Conservation (phyloP, 2,888 invertebrate species). For the Ceratothoa steindachneri region DNA sequence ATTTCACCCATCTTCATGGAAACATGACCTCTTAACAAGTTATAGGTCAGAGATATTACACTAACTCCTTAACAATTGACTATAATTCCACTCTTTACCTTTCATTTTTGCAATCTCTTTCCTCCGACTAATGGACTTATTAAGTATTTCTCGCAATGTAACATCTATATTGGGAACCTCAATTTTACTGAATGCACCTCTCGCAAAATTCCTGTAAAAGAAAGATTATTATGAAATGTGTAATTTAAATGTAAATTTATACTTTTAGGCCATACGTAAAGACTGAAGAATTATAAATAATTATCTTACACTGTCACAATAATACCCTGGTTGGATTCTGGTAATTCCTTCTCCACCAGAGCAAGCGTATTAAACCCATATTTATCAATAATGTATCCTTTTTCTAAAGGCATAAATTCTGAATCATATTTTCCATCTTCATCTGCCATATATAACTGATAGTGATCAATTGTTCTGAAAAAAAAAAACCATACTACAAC, state of each 20-base stretch:
- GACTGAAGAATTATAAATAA: too few species aligned
- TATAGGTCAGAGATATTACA: not conserved
- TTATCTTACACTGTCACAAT: slow-evolving; percentile 39
- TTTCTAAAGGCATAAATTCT: slow-evolving; percentile 87
- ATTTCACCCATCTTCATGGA: too few species aligned
- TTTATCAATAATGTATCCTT: slow-evolving; percentile 81
- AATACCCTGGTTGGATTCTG: slow-evolving; percentile 20
- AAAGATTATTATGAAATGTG: too few species aligned
- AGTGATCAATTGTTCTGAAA: slow-evolving; percentile 61
- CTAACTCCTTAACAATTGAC: too few species aligned
- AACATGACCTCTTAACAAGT: too few species aligned
- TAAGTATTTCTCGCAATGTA: slow-evolving; percentile 35
- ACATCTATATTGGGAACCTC: slow-evolving; percentile 28
- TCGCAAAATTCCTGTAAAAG: slow-evolving; percentile 36
- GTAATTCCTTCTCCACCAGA: slow-evolving; percentile 64
- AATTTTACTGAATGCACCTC: slow-evolving; percentile 38
- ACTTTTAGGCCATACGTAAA: too few species aligned
- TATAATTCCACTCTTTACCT: too few species aligned
- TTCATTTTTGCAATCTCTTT: slow-evolving; percentile 37
- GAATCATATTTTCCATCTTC: slow-evolving; percentile 92
- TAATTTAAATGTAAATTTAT: too few species aligned
- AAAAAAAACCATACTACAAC: too few species aligned
- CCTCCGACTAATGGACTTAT: slow-evolving; percentile 29
- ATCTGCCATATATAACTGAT: slow-evolving; percentile 82
- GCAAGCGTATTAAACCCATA: slow-evolving; percentile 88